Conservation (phyloP, 2,113 vertebrate genomes). For the Calidris pygmaea region DNA sequence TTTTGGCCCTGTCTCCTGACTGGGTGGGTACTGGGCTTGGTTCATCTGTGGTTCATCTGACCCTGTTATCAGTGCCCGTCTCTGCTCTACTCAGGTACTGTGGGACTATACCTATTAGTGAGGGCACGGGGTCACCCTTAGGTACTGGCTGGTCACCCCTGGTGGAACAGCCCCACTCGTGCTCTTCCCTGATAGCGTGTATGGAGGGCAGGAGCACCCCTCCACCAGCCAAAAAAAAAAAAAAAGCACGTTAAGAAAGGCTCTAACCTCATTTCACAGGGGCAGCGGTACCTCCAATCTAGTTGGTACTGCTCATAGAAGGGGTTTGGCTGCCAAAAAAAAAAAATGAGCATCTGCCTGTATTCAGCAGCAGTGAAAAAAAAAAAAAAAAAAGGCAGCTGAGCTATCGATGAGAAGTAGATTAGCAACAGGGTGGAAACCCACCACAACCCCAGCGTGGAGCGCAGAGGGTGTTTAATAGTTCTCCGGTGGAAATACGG, state of each 20-base stretch:
- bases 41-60: not conserved
- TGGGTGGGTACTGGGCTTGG: not conserved
- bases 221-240: not conserved
- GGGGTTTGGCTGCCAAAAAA: not conserved
- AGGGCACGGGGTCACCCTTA: not conserved
- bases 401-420: not conserved
- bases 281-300: not conserved
- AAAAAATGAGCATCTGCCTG: not conserved
- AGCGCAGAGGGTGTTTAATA: not conserved
- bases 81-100: not conserved
- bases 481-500: not conserved
- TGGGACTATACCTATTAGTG: not conserved
- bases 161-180: accelerated
- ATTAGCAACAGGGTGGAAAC: not conserved
- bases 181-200: accelerated
- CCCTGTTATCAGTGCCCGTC: not conserved
- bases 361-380: not conserved
- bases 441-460: no score
- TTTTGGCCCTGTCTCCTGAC: not conserved
- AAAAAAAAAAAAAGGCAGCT: not conserved
- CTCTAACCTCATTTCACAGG: not conserved
- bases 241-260: not conserved
- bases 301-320: not conserved
- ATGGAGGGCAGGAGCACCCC: not conserved
- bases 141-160: not conserved